Evolutionary conservation across 2,888 invertebrate species (phyloP).

Genomic region (Chloroclystis v-ata): DNA sequence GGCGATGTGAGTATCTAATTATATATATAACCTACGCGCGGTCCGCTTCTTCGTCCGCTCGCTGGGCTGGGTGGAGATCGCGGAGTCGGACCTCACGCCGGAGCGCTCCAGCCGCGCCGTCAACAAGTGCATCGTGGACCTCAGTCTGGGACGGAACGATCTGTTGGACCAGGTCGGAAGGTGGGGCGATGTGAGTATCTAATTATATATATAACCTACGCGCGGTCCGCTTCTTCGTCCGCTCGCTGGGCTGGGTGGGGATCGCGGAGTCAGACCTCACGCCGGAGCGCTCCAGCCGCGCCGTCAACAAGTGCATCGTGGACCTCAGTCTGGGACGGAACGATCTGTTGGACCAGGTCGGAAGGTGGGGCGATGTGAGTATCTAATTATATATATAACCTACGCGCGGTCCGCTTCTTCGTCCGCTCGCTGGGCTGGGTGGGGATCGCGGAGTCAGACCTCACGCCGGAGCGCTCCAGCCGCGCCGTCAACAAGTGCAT

Average conservation of each 20-base stretch:
- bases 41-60: slow-evolving; percentile 96
- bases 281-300: slow-evolving; percentile 95
- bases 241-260: slow-evolving; percentile 97
- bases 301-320: slow-evolving; percentile 97
- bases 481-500: no score
- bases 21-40: no score
- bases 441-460: slow-evolving; percentile 92
- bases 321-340: slow-evolving; percentile 94
- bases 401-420: slow-evolving; percentile 92
- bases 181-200: slow-evolving; percentile 94
- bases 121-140: slow-evolving; percentile 97
- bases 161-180: slow-evolving; percentile 91
- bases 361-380: slow-evolving; percentile 97
- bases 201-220: no score
- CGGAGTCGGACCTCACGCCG: slow-evolving; percentile 95
- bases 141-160: slow-evolving; percentile 93
- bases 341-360: slow-evolving; percentile 90
- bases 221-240: slow-evolving; percentile 94
- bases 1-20: slow-evolving; percentile 89
- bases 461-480: not conserved
- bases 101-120: slow-evolving; percentile 97
- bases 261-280: slow-evolving; percentile 97
- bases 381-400: no score
- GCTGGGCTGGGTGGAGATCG: slow-evolving; percentile 96
- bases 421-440: slow-evolving; percentile 98